A percentile compares a stretch with the other conserved stretches of the same genome.
Evolutionary conservation across 2,888 invertebrate genomes (phyloP).

Genomic region (Blastobasis adustella): DNA sequence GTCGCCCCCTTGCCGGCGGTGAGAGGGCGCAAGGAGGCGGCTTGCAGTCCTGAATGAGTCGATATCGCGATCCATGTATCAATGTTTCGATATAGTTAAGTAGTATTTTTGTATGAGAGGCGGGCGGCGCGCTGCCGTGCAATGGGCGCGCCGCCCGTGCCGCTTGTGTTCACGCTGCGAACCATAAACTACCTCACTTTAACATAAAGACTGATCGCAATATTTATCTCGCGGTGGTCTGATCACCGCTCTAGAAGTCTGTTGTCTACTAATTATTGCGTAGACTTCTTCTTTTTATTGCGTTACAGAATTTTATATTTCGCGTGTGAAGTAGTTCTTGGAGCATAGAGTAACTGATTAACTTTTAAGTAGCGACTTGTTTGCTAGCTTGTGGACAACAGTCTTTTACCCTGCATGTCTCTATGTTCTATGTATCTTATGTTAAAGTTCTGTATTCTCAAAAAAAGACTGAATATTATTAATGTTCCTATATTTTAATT

Average conservation of each 20-base stretch:
- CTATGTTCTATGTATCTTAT: slow-evolving; percentile 32
- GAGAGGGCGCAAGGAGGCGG: no score
- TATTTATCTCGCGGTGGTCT: slow-evolving; percentile 56
- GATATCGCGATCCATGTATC: no score
- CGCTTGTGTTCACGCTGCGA: slow-evolving; percentile 44
- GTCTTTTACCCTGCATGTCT: slow-evolving; percentile 45
- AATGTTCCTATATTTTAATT: slow-evolving; percentile 74
- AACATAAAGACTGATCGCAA: slow-evolving; percentile 63
- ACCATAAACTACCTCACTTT: slow-evolving; percentile 64
- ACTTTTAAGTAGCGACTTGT: background rate
- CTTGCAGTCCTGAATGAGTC: background rate
- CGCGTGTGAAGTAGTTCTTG: no score
- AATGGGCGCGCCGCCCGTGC: slow-evolving; percentile 20
- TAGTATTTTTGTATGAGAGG: slow-evolving; percentile 50
- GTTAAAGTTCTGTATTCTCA: slow-evolving; percentile 64
- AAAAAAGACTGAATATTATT: slow-evolving; percentile 68
- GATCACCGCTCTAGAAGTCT: slow-evolving; percentile 66
- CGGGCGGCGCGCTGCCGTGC: slow-evolving; percentile 19
- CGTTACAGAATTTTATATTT: slow-evolving; percentile 4
- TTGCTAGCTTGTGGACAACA: slow-evolving; percentile 45
- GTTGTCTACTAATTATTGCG: slow-evolving; percentile 51
- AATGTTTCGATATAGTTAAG: slow-evolving; percentile 22
- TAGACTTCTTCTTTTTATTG: slow-evolving; percentile 18
- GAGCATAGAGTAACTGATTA: background rate
- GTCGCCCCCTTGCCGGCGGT: slow-evolving; percentile 39